Evolutionary conservation across 1,140 invertebrate genomes (phyloP).

Genomic region (Drosophila arizonae): DNA sequence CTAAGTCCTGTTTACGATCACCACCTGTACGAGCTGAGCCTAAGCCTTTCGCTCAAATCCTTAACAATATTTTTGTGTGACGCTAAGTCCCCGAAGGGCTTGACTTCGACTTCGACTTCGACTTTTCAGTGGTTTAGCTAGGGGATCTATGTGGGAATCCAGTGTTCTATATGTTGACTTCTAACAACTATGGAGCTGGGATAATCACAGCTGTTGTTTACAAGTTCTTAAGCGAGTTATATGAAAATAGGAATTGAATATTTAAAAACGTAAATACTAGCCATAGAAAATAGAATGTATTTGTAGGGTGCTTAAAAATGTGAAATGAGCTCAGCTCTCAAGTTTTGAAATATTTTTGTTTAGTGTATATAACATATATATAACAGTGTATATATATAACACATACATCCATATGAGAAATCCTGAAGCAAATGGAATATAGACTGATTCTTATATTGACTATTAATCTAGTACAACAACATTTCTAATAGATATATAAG

Average conservation of each 20-base stretch:
- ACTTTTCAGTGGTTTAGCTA: constrained; percentile 41
- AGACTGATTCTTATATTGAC: too few species aligned
- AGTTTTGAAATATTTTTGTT: too few species aligned
- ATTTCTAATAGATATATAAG: too few species aligned
- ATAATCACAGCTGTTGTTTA: constrained; percentile 9
- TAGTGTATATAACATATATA: too few species aligned
- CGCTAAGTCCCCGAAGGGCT: constrained; percentile 27
- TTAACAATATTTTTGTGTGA: constrained; percentile 26
- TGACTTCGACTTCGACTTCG: constrained; percentile 45
- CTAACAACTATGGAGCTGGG: neutral
- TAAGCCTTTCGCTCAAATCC: constrained; percentile 36
- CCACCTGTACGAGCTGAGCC: constrained; percentile 21
- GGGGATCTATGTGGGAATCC: neutral
- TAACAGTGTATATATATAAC: too few species aligned
- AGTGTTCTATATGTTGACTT: constrained; percentile 33
- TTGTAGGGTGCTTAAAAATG: neutral
- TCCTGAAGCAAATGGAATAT: too few species aligned
- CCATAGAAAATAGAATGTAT: too few species aligned
- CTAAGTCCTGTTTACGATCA: constrained; percentile 27
- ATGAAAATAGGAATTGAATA: too few species aligned
- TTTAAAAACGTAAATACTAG: too few species aligned
- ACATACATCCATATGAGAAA: too few species aligned
- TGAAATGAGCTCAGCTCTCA: neutral
- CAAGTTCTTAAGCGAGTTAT: neutral
- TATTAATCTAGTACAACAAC: too few species aligned